Conservation (phyloP, 2,797 vertebrate species). For the Cirrhinus mrigala region DNA sequence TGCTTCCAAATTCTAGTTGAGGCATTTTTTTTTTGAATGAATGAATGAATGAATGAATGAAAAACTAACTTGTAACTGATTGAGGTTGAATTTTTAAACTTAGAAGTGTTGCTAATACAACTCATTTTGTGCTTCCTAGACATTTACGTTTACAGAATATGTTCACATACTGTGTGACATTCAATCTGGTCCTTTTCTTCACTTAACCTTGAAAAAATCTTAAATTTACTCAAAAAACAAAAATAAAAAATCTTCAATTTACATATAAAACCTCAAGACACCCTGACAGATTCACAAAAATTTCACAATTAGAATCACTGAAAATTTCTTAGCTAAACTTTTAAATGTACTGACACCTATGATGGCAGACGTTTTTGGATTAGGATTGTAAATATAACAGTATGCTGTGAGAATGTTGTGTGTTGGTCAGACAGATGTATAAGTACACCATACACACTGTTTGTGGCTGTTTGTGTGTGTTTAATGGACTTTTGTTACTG, state of each 20-base stretch:
- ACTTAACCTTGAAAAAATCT: neutral
- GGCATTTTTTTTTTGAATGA: neutral
- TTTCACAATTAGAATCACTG: neutral
- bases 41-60: too few relatives aligned
- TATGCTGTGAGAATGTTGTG: neutral
- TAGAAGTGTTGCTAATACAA: neutral
- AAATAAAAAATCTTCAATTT: neutral
- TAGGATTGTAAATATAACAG: neutral
- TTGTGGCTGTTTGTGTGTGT: conserved; percentile 11
- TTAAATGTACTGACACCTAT: neutral
- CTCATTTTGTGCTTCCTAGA: neutral
- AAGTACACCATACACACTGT: neutral
- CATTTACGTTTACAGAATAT: neutral
- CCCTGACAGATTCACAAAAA: neutral
- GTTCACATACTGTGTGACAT: neutral
- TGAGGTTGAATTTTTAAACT: neutral
- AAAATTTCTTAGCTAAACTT: neutral
- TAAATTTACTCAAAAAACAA: too few relatives aligned
- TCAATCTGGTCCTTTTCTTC: neutral
- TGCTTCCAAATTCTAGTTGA: neutral
- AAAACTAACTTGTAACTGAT: too few relatives aligned
- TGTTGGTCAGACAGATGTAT: conserved; percentile 38
- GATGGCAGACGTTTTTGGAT: neutral
- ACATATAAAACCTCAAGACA: neutral
- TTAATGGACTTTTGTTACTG: neutral